Percentiles rank a stretch among this genome's conserved stretches.
These are phyloP conservation scores for Oryctolagus cuniculus DNA, from an alignment of 2,113 vertebrate genomes.

Conservation along the genomic window mOryCun1.1 NC_091433.1:153972001-153972500, in stretches of 20 bases:
- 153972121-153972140: not conserved
- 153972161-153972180: constrained; percentile 39
- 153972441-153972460: not conserved
- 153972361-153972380: not conserved
- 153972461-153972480: not conserved
- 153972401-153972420: not conserved
- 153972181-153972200: not conserved
- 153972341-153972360: not conserved
- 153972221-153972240: no score
- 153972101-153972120: not conserved
- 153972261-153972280: not conserved
- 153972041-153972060: not conserved
- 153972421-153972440: not conserved
- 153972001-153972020: not conserved
- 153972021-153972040: not conserved
- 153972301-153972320: not conserved
- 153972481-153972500: not conserved
- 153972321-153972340: not conserved
- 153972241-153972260: no score
- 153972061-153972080: not conserved
- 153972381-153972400: constrained; percentile 26
- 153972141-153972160: constrained; percentile 4
- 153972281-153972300: not conserved
- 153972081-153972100: not conserved
- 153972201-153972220: not conserved